Percentiles rank a stretch among this genome's conserved stretches.
Conservation (phyloP, 2,888 invertebrate species). For the Pristionchus mayeri region DNA sequence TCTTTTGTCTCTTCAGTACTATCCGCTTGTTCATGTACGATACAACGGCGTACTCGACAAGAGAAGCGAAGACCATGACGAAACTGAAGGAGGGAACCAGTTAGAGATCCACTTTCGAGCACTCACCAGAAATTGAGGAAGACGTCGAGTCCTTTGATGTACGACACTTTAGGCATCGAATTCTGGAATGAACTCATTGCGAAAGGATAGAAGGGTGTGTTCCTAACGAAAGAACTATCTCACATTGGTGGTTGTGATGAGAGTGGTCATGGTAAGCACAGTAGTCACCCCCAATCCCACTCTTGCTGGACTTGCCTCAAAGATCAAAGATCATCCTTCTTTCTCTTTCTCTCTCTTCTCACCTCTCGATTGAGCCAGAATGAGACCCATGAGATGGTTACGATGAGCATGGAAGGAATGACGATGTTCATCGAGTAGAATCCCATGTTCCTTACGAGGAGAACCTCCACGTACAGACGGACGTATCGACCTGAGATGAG, state of each 20-base stretch:
- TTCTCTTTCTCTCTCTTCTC: neutral
- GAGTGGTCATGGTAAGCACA: slow-evolving; percentile 78
- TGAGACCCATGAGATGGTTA: slow-evolving; percentile 75
- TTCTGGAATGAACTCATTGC: slow-evolving; percentile 56
- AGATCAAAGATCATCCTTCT: slow-evolving; percentile 18
- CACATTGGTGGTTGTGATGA: slow-evolving; percentile 82
- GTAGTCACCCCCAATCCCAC: slow-evolving; percentile 78
- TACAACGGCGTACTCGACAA: slow-evolving; percentile 96
- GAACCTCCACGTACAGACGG: slow-evolving; percentile 75
- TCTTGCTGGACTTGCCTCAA: slow-evolving; percentile 70
- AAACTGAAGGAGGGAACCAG: slow-evolving; percentile 59
- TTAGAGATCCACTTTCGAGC: neutral
- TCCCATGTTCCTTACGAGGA: slow-evolving; percentile 94
- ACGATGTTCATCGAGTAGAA: slow-evolving; percentile 88
- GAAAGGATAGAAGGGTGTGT: neutral
- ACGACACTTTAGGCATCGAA: slow-evolving; percentile 93
- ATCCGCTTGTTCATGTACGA: slow-evolving; percentile 97
- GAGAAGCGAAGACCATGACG: slow-evolving; percentile 83
- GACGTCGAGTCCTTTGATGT: slow-evolving; percentile 84
- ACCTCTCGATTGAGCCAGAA: slow-evolving; percentile 76
- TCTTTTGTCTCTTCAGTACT: slow-evolving; percentile 89
- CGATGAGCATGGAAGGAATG: slow-evolving; percentile 71
- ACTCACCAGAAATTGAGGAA: slow-evolving; percentile 75
- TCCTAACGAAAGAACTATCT: neutral
- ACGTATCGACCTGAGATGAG: slow-evolving; percentile 77